Evolutionary conservation across 1,140 invertebrate species (phyloP).

Genomic region (Philaenus spumarius): DNA sequence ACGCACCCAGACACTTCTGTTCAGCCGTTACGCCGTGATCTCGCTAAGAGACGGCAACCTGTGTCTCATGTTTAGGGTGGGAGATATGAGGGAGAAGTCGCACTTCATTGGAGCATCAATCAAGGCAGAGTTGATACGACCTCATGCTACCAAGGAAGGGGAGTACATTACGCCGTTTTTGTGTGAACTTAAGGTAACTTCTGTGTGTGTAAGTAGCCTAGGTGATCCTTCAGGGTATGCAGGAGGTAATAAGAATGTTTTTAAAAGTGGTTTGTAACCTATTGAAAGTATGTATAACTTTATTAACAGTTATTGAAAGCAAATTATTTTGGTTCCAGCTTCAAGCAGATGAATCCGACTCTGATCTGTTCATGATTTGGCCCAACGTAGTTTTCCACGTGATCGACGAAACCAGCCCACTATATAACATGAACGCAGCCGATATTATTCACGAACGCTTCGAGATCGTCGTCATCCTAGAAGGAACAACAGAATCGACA

Average conservation of each 20-base stretch:
- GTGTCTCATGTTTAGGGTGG: constrained; percentile 94
- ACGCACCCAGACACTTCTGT: constrained; percentile 90
- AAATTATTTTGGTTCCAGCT: constrained; percentile 31
- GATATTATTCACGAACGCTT: constrained; percentile 86
- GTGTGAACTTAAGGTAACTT: constrained; percentile 63
- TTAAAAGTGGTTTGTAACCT: too few species aligned
- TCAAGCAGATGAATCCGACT: constrained; percentile 75
- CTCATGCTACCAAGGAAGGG: constrained; percentile 81
- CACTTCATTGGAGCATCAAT: constrained; percentile 94
- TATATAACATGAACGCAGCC: constrained; percentile 80
- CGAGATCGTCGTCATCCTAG: constrained; percentile 93
- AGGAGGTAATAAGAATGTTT: too few species aligned
- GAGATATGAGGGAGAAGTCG: constrained; percentile 91
- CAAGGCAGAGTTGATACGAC: constrained; percentile 81
- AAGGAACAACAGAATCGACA: constrained; percentile 90
- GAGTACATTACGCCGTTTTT: constrained; percentile 78
- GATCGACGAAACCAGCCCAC: constrained; percentile 67
- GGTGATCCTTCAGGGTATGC: too few species aligned
- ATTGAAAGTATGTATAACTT: too few species aligned
- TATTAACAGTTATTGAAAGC: too few species aligned
- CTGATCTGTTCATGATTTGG: constrained; percentile 90
- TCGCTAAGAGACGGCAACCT: constrained; percentile 84
- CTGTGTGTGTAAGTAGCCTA: neutral
- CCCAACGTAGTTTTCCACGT: constrained; percentile 80
- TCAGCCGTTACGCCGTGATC: constrained; percentile 89